Evolutionary conservation across 1,140 invertebrate species (phyloP), one percentile per base, ranked within the genome.

Genomic region (Drosophila nasuta): DNA sequence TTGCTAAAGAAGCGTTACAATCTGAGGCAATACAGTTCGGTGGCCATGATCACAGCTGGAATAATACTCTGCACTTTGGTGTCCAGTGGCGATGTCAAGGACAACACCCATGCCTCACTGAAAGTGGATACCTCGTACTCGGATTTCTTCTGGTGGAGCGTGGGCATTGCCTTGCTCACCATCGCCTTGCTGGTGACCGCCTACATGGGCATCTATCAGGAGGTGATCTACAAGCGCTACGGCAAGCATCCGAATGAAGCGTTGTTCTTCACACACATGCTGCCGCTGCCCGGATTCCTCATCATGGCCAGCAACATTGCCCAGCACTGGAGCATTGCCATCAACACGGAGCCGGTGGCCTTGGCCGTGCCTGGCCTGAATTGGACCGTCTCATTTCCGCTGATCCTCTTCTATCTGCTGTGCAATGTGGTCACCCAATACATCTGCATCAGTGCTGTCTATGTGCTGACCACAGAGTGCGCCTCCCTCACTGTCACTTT

Each of bases 191-290:
- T 99, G 72, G 94, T 99, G 64, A 99, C 98, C 1, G 98, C 99
- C 5, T 94, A 97, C 68, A 98, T 99, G 97, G 99, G 98, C 2
- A 97, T 99, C 70, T 99, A 97, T 92, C 99, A 99, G 93, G 98
- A 99, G 93, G 95, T 95, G 6, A 93, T 99, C 3, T 98, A 98
- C 90, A 93, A 93, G 67, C 95, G 95, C 65, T 96, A 96, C 93
- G 98, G 98, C 57, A 99, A 99, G 93, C 96, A 99, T 94, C 97
- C 98, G 0, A 94, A 95, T 78, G 98, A 99, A 94, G 97, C 98
- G 11, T 93, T 99, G 10, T 99, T 96, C 93, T 99, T 97, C 90
- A 98, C 97, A 75, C 89, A 91, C 58, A 63, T 91, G 65, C 45
- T 91, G 48, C 89, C 89, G 1, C 49, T 91, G 33, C 89, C 89